Evolutionary conservation across 2,113 vertebrate genomes (phyloP), one percentile per base, ranked within the genome.

Genomic region (Phocoena sinus): DNA sequence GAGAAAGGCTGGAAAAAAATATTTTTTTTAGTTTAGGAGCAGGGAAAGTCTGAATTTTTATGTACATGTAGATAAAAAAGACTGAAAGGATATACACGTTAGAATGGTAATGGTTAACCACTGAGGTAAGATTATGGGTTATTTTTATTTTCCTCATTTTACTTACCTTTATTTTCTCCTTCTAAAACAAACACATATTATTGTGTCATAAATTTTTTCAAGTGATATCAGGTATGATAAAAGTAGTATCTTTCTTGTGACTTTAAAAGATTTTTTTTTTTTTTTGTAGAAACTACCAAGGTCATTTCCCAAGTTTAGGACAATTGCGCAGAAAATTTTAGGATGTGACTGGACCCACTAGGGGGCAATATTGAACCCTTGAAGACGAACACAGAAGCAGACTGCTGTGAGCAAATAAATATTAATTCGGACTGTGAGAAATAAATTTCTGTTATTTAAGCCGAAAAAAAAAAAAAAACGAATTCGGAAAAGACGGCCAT

Each of bases 61-160:
- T 28, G 4, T 67, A 62, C 4, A 8, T 60, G 13, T 63, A 86
- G 18, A 33, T 70, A 58, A 47, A 92, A 90, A 81, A n/a, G 7
- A 76, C 36, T 56, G 23, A 62, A 63, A 77, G n/a, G 28, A 56
- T 62, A 38, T 14, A 50, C 15, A 25, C 20, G 23, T 70, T 11
- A 8, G 76, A 94, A 70, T 44, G 38, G 3, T 81, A 36, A 62
- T 11, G 21, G 21, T 71, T 87, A 60, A 81, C 38, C 21, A 1
- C 26, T 83, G 20, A 63, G 5, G 2, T 93, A 85, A 38, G 6
- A 89, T 82, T 67, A n/a, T 25, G 26, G 8, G 7, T 15, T 73
- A 13, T 23, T 93, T 94, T 94, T 56, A 25, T 91, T 85, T 36
- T 76, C 33, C 95, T 89, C 31, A 92, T 97, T 96, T 92, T 85